Conservation (phyloP, 2,113 vertebrate species). For the Phylloscopus trochiloides region DNA sequence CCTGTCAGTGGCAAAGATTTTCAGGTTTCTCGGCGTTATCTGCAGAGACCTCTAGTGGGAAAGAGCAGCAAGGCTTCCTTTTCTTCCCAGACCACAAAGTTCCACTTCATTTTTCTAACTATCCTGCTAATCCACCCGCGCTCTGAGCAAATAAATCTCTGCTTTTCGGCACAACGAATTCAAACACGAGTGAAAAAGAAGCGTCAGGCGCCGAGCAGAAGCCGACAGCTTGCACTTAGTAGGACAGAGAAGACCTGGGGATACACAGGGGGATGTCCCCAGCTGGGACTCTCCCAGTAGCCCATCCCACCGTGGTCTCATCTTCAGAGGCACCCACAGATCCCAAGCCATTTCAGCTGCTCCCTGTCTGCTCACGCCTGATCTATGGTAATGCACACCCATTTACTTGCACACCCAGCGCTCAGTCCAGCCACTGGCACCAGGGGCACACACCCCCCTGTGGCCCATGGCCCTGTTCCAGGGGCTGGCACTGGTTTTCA, state of each 20-base stretch:
- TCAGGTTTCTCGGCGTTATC: not conserved
- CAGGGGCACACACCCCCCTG: not conserved
- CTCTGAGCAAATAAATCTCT: not conserved
- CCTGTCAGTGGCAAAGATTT: not conserved
- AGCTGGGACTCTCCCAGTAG: not conserved
- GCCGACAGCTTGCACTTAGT: too few species aligned
- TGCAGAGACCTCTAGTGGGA: not conserved
- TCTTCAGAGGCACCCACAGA: not conserved
- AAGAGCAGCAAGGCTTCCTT: not conserved
- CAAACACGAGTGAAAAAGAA: not conserved
- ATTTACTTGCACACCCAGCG: not conserved
- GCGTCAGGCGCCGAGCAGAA: not conserved
- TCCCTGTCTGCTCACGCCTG: not conserved
- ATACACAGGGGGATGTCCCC: not conserved
- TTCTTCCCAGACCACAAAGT: not conserved
- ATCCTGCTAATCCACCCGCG: rapidly evolving
- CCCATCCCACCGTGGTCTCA: not conserved
- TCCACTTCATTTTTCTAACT: not conserved
- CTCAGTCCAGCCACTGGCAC: not conserved
- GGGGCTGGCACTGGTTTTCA: not conserved
- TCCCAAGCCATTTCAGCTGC: not conserved
- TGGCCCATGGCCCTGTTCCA: rapidly evolving
- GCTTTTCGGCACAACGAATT: not conserved
- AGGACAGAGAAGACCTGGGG: not conserved
- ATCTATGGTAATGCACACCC: not conserved